Evolutionary conservation across 2,797 vertebrate species (phyloP), one percentile per base, ranked within the genome.

Genomic region (Mormyrus hasselquistii): DNA sequence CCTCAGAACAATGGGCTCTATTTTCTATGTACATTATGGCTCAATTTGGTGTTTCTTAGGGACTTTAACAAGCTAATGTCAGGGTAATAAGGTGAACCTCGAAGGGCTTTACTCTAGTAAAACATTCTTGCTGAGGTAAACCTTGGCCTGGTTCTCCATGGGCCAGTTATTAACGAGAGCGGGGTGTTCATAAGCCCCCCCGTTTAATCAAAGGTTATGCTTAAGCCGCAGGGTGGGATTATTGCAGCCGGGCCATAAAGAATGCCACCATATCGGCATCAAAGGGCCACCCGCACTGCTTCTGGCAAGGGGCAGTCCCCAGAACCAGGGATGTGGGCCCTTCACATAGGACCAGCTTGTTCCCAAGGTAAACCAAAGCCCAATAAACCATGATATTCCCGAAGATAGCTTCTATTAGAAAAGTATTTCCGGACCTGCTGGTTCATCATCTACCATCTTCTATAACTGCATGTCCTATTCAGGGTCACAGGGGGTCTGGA

Each of bases 191-290:
- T 91, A 92, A 93, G 93, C 91, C 87, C 62, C 59, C 91, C 90
- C 76, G 55, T 92, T 93, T 93, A 92, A 92, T 93, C 89, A 91
- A 94, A 94, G 76, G 93, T 93, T 94, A 91, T 94, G 92, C 94
- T 93, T 93, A 94, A 94, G 94, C 90, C 93, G 91, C 94, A 94
- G 94, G 95, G 89, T 89, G 87, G 92, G 91, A 94, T 94, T 92
- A 92, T 93, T 95, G 94, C 93, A 93, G 91, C 91, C 90, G 91
- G 91, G 91, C 91, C 93, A 92, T 94, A 95, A 95, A 94, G 93
- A 92, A 92, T 91, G 91, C 90, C 90, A 85, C 53, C 91, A 92
- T 90, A 90, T 94, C 88, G 92, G 94, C 93, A 94, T 95, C 93
- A 95, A 93, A 94, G 93, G 92, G 91, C 92, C 92, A 93, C 92